Conservation (phyloP, 2,888 invertebrate genomes). For the Hypomecis punctinalis region DNA sequence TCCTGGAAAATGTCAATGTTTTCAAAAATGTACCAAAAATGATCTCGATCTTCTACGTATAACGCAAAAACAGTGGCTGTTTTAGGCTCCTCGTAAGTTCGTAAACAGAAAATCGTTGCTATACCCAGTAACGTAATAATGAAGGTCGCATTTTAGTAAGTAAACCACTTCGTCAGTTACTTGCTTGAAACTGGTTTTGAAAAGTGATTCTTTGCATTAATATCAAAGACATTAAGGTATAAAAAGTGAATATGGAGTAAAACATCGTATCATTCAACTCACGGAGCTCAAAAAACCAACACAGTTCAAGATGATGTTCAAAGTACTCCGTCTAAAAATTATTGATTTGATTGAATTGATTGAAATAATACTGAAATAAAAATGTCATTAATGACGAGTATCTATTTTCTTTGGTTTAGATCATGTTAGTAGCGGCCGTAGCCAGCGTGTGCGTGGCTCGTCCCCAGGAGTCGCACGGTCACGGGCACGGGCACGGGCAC, state of each 20-base stretch:
- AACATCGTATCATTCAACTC: not conserved
- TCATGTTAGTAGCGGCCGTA: conserved; percentile 44
- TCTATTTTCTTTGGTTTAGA: conserved; percentile 31
- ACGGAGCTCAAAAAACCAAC: not conserved
- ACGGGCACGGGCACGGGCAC: conserved; percentile 53
- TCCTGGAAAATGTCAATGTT: too few relatives aligned
- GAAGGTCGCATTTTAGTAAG: not conserved
- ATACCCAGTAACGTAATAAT: not conserved
- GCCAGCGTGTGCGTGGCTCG: conserved; percentile 48
- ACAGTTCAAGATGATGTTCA: not conserved
- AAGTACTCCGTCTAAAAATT: not conserved
- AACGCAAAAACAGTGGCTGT: too few relatives aligned
- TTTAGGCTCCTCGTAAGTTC: too few relatives aligned
- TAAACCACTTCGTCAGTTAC: not conserved
- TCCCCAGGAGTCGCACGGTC: conserved; percentile 51
- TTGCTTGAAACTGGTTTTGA: not conserved
- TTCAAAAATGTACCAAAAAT: too few relatives aligned
- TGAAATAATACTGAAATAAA: too few relatives aligned
- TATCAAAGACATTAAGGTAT: not conserved
- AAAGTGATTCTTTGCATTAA: not conserved
- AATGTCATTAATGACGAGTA: too few relatives aligned
- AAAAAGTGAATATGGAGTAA: not conserved
- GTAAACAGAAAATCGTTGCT: too few relatives aligned
- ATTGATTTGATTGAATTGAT: not conserved
- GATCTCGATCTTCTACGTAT: too few relatives aligned